phyloP scores from a whole-genome alignment of 2,888 invertebrate genomes.

The Chelonus formosanus region DNA sequence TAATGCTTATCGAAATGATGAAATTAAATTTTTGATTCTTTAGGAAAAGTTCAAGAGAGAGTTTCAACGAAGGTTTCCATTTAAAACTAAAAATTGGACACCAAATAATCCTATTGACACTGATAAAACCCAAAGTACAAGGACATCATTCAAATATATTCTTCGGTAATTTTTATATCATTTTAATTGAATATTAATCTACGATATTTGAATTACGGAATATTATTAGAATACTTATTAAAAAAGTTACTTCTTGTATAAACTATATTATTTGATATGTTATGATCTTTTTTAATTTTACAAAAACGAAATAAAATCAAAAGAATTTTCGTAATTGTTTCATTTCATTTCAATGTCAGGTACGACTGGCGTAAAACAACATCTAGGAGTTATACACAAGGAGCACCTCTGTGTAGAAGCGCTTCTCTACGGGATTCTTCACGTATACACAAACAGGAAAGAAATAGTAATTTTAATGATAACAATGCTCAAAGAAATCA shows the following conservation, averaged over 20 bases:
- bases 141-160: slow-evolving; percentile 51
- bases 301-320: no score
- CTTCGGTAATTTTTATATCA: slow-evolving; percentile 39
- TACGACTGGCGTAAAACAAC: slow-evolving; percentile 52
- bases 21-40: not conserved
- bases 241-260: no score
- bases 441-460: slow-evolving; percentile 27
- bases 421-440: slow-evolving; percentile 47
- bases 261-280: no score
- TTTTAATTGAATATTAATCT: not conserved
- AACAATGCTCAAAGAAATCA: slow-evolving; percentile 35
- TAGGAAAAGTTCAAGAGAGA: slow-evolving; percentile 84
- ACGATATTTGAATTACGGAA: not conserved
- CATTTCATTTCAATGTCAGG: slow-evolving; percentile 36
- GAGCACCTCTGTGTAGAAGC: slow-evolving; percentile 52
- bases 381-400: slow-evolving; percentile 43
- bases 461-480: slow-evolving; percentile 39
- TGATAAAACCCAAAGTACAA: slow-evolving; percentile 54
- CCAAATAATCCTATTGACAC: slow-evolving; percentile 51
- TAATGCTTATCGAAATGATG: no score
- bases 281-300: no score
- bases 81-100: slow-evolving; percentile 62
- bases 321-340: no score
- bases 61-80: slow-evolving; percentile 76
- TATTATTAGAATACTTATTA: no score